Conservation (phyloP, 2,888 invertebrate species). For the Cremastinae sp. region DNA sequence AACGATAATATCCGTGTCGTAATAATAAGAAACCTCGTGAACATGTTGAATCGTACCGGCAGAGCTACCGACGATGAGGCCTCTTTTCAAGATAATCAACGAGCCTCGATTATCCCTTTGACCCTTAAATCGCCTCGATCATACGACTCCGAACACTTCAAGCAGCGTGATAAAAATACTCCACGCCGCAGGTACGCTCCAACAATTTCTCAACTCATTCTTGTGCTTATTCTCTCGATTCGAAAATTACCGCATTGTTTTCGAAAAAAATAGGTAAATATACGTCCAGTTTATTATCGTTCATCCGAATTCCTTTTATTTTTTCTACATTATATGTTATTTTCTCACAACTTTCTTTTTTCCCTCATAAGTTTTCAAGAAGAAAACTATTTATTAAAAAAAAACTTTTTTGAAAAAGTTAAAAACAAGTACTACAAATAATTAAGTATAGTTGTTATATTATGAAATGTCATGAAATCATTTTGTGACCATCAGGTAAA, state of each 20-base stretch:
- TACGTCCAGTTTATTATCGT: too few relatives aligned
- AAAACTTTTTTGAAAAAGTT: too few relatives aligned
- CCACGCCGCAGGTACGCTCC: slow-evolving; percentile 31
- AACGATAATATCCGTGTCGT: slow-evolving; percentile 38
- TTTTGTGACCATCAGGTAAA: too few relatives aligned
- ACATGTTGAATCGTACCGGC: slow-evolving; percentile 33
- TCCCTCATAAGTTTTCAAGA: too few relatives aligned
- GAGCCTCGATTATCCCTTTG: slow-evolving; percentile 58
- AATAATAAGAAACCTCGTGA: slow-evolving; percentile 33
- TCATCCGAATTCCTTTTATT: too few relatives aligned
- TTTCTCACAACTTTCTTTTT: too few relatives aligned
- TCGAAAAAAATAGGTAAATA: too few relatives aligned
- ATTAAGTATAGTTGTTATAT: too few relatives aligned
- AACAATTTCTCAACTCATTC: slow-evolving; percentile 41
- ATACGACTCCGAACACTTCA: slow-evolving; percentile 26
- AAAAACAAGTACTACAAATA: too few relatives aligned
- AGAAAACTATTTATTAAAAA: too few relatives aligned
- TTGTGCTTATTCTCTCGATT: slow-evolving; percentile 12
- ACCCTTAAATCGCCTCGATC: slow-evolving; percentile 56
- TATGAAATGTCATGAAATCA: too few relatives aligned
- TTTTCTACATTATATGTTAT: too few relatives aligned
- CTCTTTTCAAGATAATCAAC: slow-evolving; percentile 51
- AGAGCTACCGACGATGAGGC: slow-evolving; percentile 50
- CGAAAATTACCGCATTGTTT: background rate
- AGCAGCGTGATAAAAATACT: slow-evolving; percentile 33